A percentile compares a stretch with the other conserved stretches of the same genome.
Evolutionary conservation across 1,140 invertebrate species (phyloP).

Genomic region (Aradophagus sp.): DNA sequence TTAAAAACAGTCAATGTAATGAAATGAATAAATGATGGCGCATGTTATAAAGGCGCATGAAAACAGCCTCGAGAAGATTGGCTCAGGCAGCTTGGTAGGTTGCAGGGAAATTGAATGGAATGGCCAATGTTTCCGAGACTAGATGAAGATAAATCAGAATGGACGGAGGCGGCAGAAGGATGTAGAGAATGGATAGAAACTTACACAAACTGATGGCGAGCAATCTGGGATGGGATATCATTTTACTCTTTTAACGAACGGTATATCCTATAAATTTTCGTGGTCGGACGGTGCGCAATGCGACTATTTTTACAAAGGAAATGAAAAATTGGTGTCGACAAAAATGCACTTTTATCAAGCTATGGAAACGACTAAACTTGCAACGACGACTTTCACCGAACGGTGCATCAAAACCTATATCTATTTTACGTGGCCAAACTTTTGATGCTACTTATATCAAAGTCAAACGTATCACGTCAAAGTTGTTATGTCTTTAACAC

Average conservation of each 20-base stretch:
- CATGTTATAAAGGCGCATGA: too few relatives aligned
- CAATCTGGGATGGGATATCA: constrained; percentile 52
- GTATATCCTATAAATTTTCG: constrained; percentile 53
- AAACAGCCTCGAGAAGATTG: constrained; percentile 50
- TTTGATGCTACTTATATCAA: too few relatives aligned
- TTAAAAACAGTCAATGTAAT: constrained; percentile 32
- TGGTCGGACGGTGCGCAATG: constrained; percentile 19
- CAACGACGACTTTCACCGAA: too few relatives aligned
- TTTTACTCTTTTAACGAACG: constrained; percentile 56
- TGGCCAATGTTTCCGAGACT: constrained; percentile 54
- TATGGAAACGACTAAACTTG: too few relatives aligned
- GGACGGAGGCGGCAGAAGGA: constrained; percentile 42
- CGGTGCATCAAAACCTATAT: too few relatives aligned
- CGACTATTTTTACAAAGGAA: constrained; percentile 43
- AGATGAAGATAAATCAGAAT: constrained; percentile 56
- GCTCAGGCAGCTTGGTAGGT: constrained; percentile 19
- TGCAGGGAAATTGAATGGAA: constrained; percentile 57
- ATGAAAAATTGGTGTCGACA: constrained; percentile 40
- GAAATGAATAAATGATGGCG: constrained; percentile 17
- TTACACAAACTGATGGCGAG: constrained; percentile 43
- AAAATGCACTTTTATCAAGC: too few relatives aligned
- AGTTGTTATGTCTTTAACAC: too few relatives aligned
- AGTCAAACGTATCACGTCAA: too few relatives aligned
- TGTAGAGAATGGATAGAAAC: constrained; percentile 46
- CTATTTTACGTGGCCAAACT: too few relatives aligned